Conservation (phyloP, 2,888 invertebrate genomes). For the Arrhopalites spinosus region DNA sequence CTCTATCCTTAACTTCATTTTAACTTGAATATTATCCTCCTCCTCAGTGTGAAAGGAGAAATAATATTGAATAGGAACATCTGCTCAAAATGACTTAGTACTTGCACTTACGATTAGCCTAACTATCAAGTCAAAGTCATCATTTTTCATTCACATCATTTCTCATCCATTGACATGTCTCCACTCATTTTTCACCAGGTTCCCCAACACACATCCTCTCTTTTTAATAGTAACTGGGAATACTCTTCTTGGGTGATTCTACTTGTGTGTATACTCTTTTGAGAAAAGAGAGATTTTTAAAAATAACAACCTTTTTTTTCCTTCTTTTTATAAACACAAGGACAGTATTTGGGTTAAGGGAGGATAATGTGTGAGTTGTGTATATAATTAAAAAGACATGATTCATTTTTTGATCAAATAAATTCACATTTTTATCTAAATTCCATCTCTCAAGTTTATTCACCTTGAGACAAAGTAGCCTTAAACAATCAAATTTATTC, state of each 20-base stretch:
- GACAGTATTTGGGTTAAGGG: too few relatives aligned
- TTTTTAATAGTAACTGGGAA: not conserved
- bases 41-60: not conserved
- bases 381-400: too few relatives aligned
- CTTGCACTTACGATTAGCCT: slow-evolving; percentile 2
- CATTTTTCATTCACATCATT: slow-evolving; percentile 12
- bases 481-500: not conserved
- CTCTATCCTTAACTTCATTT: not conserved
- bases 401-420: too few relatives aligned
- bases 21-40: not conserved
- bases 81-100: slow-evolving; percentile 1
- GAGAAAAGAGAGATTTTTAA: slow-evolving; percentile 5
- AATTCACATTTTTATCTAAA: too few relatives aligned
- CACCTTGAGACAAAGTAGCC: not conserved
- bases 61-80: slow-evolving; percentile 2
- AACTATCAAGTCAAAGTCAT: slow-evolving; percentile 21
- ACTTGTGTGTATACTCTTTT: not conserved
- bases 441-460: not conserved
- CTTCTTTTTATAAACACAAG: not conserved
- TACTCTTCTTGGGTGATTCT: not conserved
- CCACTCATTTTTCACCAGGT: not conserved
- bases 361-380: too few relatives aligned
- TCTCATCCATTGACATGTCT: slow-evolving; percentile 4
- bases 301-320: not conserved
- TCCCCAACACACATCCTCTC: too few relatives aligned